Conservation (phyloP, 2,888 invertebrate genomes). For the Caenorhabditis japonica region DNA sequence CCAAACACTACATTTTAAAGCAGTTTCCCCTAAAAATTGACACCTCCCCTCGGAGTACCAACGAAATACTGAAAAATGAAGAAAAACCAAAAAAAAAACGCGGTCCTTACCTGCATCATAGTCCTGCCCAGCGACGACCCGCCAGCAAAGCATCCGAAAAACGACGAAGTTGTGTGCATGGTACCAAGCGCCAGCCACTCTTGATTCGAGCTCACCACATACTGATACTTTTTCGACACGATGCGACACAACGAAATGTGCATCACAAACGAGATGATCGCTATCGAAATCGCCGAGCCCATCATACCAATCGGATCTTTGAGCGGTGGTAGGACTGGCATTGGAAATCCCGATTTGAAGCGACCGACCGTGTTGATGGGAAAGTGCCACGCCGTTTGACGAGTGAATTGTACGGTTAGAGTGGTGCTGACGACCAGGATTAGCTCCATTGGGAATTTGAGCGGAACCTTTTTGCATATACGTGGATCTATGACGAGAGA, state of each 20-base stretch:
- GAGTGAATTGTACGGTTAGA: slow-evolving; percentile 51
- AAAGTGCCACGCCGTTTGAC: slow-evolving; percentile 51
- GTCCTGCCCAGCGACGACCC: slow-evolving; percentile 78
- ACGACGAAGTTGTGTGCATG: slow-evolving; percentile 77
- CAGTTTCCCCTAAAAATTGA: too few species aligned
- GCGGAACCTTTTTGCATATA: slow-evolving; percentile 54
- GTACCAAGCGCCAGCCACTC: slow-evolving; percentile 79
- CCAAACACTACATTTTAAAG: too few species aligned
- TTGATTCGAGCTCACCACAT: slow-evolving; percentile 78
- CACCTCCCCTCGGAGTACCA: too few species aligned
- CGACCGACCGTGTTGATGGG: slow-evolving; percentile 53
- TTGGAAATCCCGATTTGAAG: slow-evolving; percentile 53
- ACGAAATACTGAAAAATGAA: too few species aligned
- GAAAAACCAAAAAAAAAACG: too few species aligned
- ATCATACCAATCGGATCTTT: slow-evolving; percentile 36
- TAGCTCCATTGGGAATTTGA: slow-evolving; percentile 72
- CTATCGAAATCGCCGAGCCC: slow-evolving; percentile 63
- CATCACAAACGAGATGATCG: slow-evolving; percentile 68
- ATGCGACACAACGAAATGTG: slow-evolving; percentile 77
- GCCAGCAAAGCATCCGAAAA: slow-evolving; percentile 79
- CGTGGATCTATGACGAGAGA: slow-evolving; percentile 67
- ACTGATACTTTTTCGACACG: slow-evolving; percentile 78
- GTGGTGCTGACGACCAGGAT: slow-evolving; percentile 59
- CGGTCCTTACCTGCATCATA: slow-evolving; percentile 76
- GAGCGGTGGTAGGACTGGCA: slow-evolving; percentile 42